These are phyloP conservation scores for Dromiciops gliroides DNA, from an alignment of 2,113 vertebrate genomes.

Conservation along the genomic window DNA sequence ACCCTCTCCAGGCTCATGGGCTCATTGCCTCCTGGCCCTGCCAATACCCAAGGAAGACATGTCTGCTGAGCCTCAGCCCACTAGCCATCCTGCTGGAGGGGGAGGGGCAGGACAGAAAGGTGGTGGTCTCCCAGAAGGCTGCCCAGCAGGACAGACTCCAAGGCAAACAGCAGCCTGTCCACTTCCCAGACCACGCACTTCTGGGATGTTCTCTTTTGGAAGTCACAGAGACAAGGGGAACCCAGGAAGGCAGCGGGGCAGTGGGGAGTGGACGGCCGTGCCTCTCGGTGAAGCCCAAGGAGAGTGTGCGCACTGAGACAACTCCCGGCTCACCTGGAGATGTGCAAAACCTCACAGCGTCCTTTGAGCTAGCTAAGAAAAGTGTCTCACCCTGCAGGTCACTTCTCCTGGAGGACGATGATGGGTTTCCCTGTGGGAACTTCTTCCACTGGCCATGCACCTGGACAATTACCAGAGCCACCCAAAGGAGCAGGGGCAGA, in stretches of 20 bases:
- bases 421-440: conserved; percentile 79
- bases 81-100: no score
- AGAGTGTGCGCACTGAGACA: background rate
- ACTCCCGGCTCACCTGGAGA: no score
- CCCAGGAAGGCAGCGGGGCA: no score
- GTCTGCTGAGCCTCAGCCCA: no score
- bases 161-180: no score
- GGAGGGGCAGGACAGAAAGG: no score
- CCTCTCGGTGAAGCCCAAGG: background rate
- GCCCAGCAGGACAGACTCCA: no score
- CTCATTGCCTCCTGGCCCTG: no score
- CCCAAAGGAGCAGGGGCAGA: conserved; percentile 83
- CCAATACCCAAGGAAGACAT: background rate
- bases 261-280: no score
- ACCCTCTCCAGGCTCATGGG: no score
- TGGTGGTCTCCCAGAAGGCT: no score
- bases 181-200: no score
- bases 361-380: conserved; percentile 41
- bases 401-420: conserved; percentile 59
- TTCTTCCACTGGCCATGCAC: conserved; percentile 83
- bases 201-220: background rate
- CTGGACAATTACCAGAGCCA: conserved; percentile 67
- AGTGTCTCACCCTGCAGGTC: conserved; percentile 82
- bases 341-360: background rate
- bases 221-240: background rate